These are phyloP conservation scores for Eristalis pertinax DNA, from an alignment of 2,888 invertebrate species.

Conservation along the genomic window DNA sequence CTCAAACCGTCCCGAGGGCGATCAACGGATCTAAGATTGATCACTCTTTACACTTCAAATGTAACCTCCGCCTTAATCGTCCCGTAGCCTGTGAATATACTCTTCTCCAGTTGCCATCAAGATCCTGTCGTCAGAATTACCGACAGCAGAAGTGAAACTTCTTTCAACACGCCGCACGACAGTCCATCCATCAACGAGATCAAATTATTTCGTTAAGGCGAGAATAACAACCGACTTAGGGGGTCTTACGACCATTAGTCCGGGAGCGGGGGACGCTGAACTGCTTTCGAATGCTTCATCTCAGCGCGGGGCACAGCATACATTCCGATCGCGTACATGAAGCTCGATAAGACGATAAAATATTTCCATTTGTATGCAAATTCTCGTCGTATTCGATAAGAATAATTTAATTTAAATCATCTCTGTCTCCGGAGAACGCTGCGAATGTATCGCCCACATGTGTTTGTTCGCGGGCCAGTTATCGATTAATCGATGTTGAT, in stretches of 20 bases:
- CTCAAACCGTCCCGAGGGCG: not conserved
- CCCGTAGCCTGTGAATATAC: not conserved
- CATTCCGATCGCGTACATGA: not conserved
- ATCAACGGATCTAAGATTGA: not conserved
- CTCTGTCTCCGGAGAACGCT: not conserved
- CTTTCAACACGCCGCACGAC: not conserved
- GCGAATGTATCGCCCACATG: not conserved
- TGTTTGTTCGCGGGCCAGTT: conserved; percentile 5
- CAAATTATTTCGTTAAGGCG: conserved; percentile 41
- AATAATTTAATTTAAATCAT: not conserved
- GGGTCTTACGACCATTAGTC: not conserved
- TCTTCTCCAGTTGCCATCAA: not conserved
- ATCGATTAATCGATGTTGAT: conserved; percentile 35
- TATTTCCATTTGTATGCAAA: not conserved
- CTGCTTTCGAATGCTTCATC: not conserved
- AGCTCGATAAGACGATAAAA: not conserved
- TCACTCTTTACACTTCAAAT: not conserved
- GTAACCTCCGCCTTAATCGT: not conserved
- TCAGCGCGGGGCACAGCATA: not conserved
- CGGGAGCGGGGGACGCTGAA: conserved; percentile 9
- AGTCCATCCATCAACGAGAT: conserved; percentile 17
- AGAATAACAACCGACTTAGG: conserved; percentile 47
- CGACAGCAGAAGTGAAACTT: not conserved
- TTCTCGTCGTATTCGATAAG: not conserved
- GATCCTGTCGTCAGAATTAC: not conserved